These are phyloP conservation scores for cat (Felis catus) DNA, from an alignment of 2,113 vertebrate species.

Conservation along the genomic window F.catus_Fca126_mat1.0 CM031425.1:5015001-5015500, in stretches of 20 bases:
- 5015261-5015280: not conserved
- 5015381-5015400: rapidly evolving
- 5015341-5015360: not conserved
- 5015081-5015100: not conserved
- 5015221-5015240: not conserved
- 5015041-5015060: not conserved
- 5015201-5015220: not conserved
- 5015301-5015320: not conserved
- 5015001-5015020: not conserved
- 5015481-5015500: not conserved
- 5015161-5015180: not conserved
- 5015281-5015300: not conserved
- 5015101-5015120: rapidly evolving
- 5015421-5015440: not conserved
- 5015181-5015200: not conserved
- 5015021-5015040: not conserved
- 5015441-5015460: not conserved
- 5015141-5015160: not conserved
- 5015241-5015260: not conserved
- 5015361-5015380: not conserved
- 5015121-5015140: not conserved
- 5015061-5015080: not conserved
- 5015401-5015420: not conserved
- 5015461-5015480: not conserved
- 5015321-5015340: no score